Conservation (phyloP, 2,888 invertebrate species). For the Halocaridina rubra region DNA sequence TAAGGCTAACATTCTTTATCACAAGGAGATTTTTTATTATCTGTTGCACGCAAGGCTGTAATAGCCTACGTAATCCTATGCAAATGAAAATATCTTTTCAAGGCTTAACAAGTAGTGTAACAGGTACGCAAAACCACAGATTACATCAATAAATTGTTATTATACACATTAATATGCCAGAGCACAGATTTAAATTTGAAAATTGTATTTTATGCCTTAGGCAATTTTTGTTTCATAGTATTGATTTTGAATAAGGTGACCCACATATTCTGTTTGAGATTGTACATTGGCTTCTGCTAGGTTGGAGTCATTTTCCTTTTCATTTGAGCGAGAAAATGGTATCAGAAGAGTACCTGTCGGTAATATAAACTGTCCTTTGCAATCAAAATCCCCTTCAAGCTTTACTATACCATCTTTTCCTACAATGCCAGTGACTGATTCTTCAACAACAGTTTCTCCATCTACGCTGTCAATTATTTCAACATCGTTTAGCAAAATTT, state of each 20-base stretch:
- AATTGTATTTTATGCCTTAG: too few species aligned
- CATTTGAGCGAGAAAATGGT: background rate
- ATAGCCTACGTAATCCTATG: too few species aligned
- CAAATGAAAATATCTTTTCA: too few species aligned
- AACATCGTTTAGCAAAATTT: slow-evolving; percentile 23
- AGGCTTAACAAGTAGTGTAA: too few species aligned
- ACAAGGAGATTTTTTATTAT: too few species aligned
- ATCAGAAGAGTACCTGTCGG: too few species aligned
- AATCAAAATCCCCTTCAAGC: background rate
- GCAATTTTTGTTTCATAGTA: background rate
- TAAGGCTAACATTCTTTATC: too few species aligned
- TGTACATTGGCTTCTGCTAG: background rate
- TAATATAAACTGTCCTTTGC: background rate
- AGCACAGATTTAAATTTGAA: too few species aligned
- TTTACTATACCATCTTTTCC: background rate
- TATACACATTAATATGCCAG: too few species aligned
- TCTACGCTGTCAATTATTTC: slow-evolving; percentile 38
- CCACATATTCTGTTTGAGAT: background rate
- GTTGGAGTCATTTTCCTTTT: background rate
- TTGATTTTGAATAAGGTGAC: background rate
- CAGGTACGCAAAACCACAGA: too few species aligned
- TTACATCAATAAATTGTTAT: too few species aligned
- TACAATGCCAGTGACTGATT: slow-evolving; percentile 5
- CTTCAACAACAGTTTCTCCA: background rate
- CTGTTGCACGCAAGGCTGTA: too few species aligned